Conservation (phyloP, 2,888 invertebrate species). For the Agrotis ipsilon region DNA sequence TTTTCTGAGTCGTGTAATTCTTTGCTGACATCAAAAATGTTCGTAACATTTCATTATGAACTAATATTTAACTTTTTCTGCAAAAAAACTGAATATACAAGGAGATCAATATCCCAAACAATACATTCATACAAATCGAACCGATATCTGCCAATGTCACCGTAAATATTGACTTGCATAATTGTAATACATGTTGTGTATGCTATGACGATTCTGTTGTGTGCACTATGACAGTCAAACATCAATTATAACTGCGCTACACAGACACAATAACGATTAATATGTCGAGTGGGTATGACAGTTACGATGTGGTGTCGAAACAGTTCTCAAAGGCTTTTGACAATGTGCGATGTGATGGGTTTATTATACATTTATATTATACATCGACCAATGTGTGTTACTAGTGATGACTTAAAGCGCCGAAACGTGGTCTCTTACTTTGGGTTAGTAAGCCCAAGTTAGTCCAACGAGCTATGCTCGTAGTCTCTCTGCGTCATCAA, state of each 20-base stretch:
- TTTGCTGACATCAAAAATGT: not conserved
- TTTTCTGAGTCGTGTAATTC: too few relatives aligned
- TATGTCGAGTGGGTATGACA: slow-evolving; percentile 21
- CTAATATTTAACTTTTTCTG: too few relatives aligned
- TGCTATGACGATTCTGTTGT: slow-evolving; percentile 31
- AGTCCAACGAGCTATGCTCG: too few relatives aligned
- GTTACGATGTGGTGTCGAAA: slow-evolving; percentile 26
- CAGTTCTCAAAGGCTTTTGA: slow-evolving; percentile 22
- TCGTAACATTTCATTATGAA: not conserved
- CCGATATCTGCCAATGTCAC: slow-evolving; percentile 1
- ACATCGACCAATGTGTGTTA: too few relatives aligned
- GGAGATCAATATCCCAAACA: not conserved
- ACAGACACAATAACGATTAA: slow-evolving; percentile 29
- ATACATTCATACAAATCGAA: slow-evolving; percentile 13
- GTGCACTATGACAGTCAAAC: slow-evolving; percentile 33
- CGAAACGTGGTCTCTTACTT: too few relatives aligned
- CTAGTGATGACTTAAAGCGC: too few relatives aligned
- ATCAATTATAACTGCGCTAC: slow-evolving; percentile 39
- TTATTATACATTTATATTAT: not conserved
- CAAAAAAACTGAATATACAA: not conserved
- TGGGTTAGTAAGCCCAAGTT: too few relatives aligned
- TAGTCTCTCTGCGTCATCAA: too few relatives aligned
- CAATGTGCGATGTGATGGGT: not conserved
- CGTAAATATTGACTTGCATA: slow-evolving; percentile 50
- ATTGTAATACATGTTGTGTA: slow-evolving; percentile 30